phyloP scores from a whole-genome alignment of 2,113 vertebrate species.

The Corapipo altera region DNA sequence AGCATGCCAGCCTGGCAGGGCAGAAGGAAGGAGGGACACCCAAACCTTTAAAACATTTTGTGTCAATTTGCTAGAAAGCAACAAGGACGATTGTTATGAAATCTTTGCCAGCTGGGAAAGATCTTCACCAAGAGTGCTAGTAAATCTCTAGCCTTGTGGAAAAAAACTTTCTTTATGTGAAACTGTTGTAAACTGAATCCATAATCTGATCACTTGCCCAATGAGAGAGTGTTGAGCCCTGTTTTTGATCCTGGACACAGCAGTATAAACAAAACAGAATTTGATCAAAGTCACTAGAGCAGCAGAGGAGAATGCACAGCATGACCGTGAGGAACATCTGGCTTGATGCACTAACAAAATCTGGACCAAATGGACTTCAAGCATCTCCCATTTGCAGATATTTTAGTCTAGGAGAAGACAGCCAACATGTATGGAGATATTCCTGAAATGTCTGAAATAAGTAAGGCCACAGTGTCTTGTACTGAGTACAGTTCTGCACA shows the following conservation, averaged over 20 bases:
- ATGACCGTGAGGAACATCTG: neutral
- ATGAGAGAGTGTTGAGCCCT: neutral
- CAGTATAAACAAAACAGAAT: neutral
- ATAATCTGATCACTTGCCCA: neutral
- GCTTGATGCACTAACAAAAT: neutral
- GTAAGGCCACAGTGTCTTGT: neutral
- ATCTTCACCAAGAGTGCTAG: neutral
- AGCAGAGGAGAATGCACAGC: neutral
- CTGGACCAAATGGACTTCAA: neutral
- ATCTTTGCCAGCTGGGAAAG: neutral
- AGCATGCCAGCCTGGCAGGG: neutral
- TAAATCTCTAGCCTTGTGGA: neutral
- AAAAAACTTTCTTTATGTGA: neutral
- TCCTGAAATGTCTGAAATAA: neutral
- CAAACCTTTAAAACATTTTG: neutral
- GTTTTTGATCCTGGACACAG: neutral
- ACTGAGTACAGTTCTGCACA: fast-evolving
- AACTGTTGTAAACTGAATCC: neutral
- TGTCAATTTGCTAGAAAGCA: neutral
- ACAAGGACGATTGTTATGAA: neutral
- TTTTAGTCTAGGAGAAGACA: neutral
- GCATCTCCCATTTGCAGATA: neutral
- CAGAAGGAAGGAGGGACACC: neutral
- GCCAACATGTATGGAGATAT: neutral
- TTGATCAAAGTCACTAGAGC: neutral